Base-by-base conservation (phyloP, 2,113 vertebrate species). In the Boleophthalmus pectinirostris region DNA sequence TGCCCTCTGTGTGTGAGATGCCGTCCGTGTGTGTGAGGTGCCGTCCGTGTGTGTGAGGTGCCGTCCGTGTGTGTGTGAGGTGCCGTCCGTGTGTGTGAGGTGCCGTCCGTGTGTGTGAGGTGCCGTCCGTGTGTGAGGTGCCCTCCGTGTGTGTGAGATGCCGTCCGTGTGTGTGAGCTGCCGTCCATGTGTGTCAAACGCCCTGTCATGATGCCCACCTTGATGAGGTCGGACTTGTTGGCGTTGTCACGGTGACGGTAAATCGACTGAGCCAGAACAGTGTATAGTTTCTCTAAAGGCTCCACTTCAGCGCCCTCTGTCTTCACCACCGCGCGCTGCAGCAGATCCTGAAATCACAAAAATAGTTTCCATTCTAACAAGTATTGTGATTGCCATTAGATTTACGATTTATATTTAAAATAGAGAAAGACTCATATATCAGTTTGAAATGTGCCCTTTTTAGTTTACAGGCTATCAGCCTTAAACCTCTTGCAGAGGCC, bases 251-350 rank as follows among this genome's bases (percentile, higher is more conserved):
- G 38, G 64, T 81, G 86, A 57, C 80, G 57, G 82, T 86, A 88
- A 73, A 88, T 79, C 67, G 78, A 24, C 70, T 88, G 87, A 71
- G 87, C 84, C 64, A 88, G 71, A 29, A 66, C 58, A 16, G 84
- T 82, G 21, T 84, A 82, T 0, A 88, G 75, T 58, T 88, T 86
- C 78, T 88, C 84, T 68, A 88, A 73, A 1, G 21, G 47, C 65
- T 86, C 84, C 75, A 79, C 86, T 70, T 84, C 82, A 0, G 16
- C 33, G 0, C 57, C 68, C 0, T 81, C 77, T 0, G 82, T 84
- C 35, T 64, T 21, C 0, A 18, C 2, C 57, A 84, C 77, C 0
- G 51, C 77, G 38, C 61, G n/a, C 35, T 14, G 72, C 29, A 86
- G 82, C 18, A 88, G 68, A 0, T 76, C 74, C 83, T 88, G 68